Base-by-base conservation (phyloP, 2,888 invertebrate species). In the Helicoverpa assulta region DNA sequence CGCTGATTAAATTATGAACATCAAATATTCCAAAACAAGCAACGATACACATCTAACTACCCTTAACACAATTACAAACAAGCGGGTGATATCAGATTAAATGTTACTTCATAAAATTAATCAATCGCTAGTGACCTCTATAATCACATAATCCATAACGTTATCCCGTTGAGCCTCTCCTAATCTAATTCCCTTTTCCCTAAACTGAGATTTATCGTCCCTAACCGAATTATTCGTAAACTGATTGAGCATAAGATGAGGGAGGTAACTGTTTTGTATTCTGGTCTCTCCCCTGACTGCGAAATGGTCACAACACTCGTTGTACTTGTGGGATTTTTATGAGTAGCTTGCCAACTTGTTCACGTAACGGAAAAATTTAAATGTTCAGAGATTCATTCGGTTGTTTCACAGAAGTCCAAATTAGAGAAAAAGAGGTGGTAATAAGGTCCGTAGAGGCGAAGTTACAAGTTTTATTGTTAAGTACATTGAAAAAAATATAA, bases 171-270 rank as follows among this genome's bases (percentile, higher is more conserved):
- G 84, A 84, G 85, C 88, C 90, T 89, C 85, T 81, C 80, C 83
- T 93, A 94, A 95, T 93, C 86, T 86, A 92, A 92, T 95, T 91
- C 88, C 80, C 87, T 79, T 47, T 86, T 86, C 89, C 90, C 91
- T 89, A 92, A 94, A 93, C 93, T 89, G 89, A 92, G 95, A 95
- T 95, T 95, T 95, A 95, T 95, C 88, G 89, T 92, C 94, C 93
- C 91, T 94, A 93, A 94, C 87, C 86, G 90, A 94, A 94, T 95
- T 95, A 94, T 91, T 85, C 85, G 88, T 89, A 90, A 93, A 91
- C 92, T 92, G 92, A 93, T 93, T 90, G 91, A 88, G 88, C 85
- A 76, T 84, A 84, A 85, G 86, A 90, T 89, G 92, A 92, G 94
- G 92, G 93, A 85, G 84, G 63, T 63, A 80, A 83, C 89, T 89